Evolutionary conservation across 2,113 vertebrate genomes (phyloP), one percentile per base, ranked within the genome.

Genomic region (Notiomystis cincta): DNA sequence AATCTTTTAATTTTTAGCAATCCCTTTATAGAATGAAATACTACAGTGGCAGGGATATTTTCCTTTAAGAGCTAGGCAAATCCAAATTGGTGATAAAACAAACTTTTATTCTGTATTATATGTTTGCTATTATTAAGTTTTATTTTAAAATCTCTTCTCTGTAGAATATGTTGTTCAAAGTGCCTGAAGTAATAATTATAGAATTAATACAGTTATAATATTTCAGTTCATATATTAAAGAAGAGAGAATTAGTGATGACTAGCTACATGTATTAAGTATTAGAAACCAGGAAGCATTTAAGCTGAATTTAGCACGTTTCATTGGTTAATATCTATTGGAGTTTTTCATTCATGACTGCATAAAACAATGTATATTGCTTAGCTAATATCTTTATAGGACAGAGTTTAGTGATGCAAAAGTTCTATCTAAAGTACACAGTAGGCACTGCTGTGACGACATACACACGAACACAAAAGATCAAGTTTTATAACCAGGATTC

Each of bases 1-100:
- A 93, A 90, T 70, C 4, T 73, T 93, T 96, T 95, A 73, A 80
- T 94, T 97, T 95, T 92, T 95, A 93, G n/a, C 66, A 72, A 42
- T 77, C 51, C 27, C 30, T 96, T 95, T 95, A 94, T 2, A 22
- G 22, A 64, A 11, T 71, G 57, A 44, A 66, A 33, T 89, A 86
- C 90, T 96, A 87, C 23, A 73, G 83, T 57, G 62, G 27, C 48
- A 94, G 54, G 17, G 15, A 69, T 56, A 50, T 91, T 89, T 77
- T 86, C 15, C 20, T 80, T 94, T 95, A 79, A 82, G 61, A 53
- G 58, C 28, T 86, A 91, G 17, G 24, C 10, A 96, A 91, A 95
- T 87, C 21, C 37, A 96, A 83, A 38, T 14, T 83, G 58, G 21
- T 64, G 65, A 89, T 80, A 82, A 61, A 96, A 24, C 9, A 56